phyloP scores from a whole-genome alignment of 2,888 invertebrate genomes.

The Crepidodera aurea region DNA sequence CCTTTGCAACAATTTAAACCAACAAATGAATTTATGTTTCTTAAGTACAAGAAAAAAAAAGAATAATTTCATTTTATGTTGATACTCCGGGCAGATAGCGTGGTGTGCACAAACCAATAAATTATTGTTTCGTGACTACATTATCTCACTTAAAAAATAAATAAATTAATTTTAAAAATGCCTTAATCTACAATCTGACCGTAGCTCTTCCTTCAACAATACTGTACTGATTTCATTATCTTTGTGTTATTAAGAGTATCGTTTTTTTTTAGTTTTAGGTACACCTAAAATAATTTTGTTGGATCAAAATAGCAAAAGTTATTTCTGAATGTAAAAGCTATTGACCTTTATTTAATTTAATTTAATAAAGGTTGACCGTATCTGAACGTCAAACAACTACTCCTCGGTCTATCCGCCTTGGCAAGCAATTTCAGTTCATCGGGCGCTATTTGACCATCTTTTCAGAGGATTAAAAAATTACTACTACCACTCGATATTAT shows the following conservation, averaged over 20 bases:
- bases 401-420: no score
- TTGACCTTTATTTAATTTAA: no score
- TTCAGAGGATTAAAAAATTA: no score
- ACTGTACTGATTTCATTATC: constrained; percentile 1
- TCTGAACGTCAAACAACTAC: no score
- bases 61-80: not conserved
- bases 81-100: not conserved
- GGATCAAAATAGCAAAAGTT: no score
- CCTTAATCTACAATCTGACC: not conserved
- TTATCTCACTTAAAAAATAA: constrained; percentile 22
- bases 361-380: no score
- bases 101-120: constrained; percentile 15
- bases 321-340: no score
- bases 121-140: constrained; percentile 13
- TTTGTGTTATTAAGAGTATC: not conserved
- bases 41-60: not conserved
- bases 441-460: no score
- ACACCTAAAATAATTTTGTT: no score
- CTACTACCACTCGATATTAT: no score
- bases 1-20: not conserved
- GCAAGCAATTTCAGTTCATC: no score
- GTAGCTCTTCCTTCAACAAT: constrained; percentile 13
- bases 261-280: not conserved
- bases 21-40: not conserved
- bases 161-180: constrained; percentile 14